Evolutionary conservation across 2,888 invertebrate species (phyloP).

Genomic region (Xestobium rufovillosum): DNA sequence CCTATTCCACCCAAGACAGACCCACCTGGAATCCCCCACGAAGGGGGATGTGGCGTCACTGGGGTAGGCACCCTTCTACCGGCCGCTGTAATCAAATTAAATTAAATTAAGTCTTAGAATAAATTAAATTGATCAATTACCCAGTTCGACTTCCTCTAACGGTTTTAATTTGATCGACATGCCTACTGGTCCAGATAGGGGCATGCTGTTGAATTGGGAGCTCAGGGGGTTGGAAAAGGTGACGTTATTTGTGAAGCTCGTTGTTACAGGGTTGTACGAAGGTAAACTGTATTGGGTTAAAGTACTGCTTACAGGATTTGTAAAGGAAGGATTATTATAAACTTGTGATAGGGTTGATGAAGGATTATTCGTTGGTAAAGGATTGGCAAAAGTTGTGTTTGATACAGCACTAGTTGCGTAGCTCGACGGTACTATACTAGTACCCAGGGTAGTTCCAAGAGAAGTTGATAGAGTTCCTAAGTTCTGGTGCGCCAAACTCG

Average conservation of each 20-base stretch:
- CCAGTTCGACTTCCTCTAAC: slow-evolving; percentile 64
- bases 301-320: slow-evolving; percentile 42
- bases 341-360: slow-evolving; percentile 31
- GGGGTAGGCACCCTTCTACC: slow-evolving; percentile 39
- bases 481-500: no score
- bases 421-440: slow-evolving; percentile 46
- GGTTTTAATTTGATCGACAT: slow-evolving; percentile 64
- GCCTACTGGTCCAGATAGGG: slow-evolving; percentile 41
- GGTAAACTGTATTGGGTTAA: slow-evolving; percentile 46
- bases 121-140: slow-evolving; percentile 31
- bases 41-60: slow-evolving; percentile 38
- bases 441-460: slow-evolving; percentile 42
- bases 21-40: slow-evolving; percentile 32
- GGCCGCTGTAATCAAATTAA: no score
- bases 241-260: slow-evolving; percentile 41
- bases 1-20: slow-evolving; percentile 32
- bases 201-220: slow-evolving; percentile 51
- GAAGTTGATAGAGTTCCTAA: background rate
- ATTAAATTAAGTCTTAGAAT: no score
- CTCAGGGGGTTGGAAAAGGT: slow-evolving; percentile 61
- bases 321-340: slow-evolving; percentile 48
- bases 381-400: slow-evolving; percentile 50
- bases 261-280: slow-evolving; percentile 38
- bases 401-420: slow-evolving; percentile 45
- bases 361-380: slow-evolving; percentile 34